These are phyloP conservation scores for Silurus asotus DNA, from an alignment of 2,113 vertebrate genomes.

Conservation along the genomic window DNA sequence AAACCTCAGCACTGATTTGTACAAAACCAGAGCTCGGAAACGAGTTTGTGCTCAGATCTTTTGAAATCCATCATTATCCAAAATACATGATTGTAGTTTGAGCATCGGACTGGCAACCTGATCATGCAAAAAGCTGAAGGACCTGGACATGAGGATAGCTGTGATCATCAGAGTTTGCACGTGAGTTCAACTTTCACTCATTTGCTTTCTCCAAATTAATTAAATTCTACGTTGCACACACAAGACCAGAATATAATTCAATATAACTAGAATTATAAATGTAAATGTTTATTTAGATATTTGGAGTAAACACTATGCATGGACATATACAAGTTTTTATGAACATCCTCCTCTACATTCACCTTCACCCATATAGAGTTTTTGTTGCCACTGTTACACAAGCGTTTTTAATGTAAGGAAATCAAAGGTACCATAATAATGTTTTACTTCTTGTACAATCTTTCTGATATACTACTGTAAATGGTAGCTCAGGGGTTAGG, in stretches of 20 bases:
- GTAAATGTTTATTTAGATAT: neutral
- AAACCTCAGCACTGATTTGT: neutral
- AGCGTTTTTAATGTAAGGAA: too few relatives aligned
- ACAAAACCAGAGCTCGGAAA: neutral
- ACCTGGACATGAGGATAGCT: neutral
- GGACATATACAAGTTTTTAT: neutral
- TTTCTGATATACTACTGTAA: too few relatives aligned
- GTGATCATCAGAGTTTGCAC: slow-evolving; percentile 39
- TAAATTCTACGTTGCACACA: neutral
- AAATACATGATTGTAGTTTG: neutral
- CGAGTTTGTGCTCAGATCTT: neutral
- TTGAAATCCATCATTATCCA: neutral
- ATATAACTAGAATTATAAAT: neutral
- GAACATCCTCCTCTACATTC: neutral
- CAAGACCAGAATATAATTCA: neutral
- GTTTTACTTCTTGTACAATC: too few relatives aligned
- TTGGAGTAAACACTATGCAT: neutral
- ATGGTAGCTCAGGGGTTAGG: too few relatives aligned
- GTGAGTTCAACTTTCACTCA: slow-evolving; percentile 21
- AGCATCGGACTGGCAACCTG: slow-evolving; percentile 23
- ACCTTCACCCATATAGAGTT: neutral
- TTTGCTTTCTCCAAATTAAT: neutral
- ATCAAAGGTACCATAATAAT: too few relatives aligned
- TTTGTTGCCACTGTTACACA: too few relatives aligned
- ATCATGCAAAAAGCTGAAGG: slow-evolving; percentile 28